A percentile compares a stretch with the other conserved stretches of the same genome.
phyloP scores from a whole-genome alignment of 2,113 vertebrate genomes.

The Limnothrissa miodon region DNA sequence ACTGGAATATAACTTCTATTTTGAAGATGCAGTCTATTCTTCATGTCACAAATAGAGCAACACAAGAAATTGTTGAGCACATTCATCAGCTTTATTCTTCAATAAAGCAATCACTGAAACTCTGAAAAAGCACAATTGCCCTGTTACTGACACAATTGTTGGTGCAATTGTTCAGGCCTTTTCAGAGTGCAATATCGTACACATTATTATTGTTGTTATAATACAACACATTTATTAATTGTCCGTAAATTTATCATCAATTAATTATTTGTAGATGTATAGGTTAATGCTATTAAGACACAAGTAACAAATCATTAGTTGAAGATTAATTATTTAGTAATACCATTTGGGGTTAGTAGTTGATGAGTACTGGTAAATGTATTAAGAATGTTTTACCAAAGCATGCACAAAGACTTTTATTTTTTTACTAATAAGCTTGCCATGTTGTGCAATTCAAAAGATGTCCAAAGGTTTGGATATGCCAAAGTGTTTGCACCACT shows the following conservation, averaged over 20 bases:
- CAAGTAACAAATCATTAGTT: no score
- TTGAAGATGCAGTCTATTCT: background rate
- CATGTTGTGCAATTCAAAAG: slow-evolving; percentile 34
- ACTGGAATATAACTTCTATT: background rate
- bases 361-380: no score
- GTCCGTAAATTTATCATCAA: no score
- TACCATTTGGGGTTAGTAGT: no score
- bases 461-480: slow-evolving; percentile 42
- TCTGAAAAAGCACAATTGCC: background rate
- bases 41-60: background rate
- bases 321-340: no score
- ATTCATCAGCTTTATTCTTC: background rate
- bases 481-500: slow-evolving; percentile 34
- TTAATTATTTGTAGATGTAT: no score
- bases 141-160: background rate
- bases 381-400: no score
- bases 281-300: no score
- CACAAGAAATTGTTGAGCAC: background rate
- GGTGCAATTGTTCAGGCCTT: background rate
- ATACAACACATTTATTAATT: no score
- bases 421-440: background rate
- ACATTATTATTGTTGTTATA: no score
- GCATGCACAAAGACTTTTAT: no score
- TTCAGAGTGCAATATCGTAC: background rate
- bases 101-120: background rate